phyloP scores from a whole-genome alignment of 2,888 invertebrate genomes.

The Galerucella nymphaeae region DNA sequence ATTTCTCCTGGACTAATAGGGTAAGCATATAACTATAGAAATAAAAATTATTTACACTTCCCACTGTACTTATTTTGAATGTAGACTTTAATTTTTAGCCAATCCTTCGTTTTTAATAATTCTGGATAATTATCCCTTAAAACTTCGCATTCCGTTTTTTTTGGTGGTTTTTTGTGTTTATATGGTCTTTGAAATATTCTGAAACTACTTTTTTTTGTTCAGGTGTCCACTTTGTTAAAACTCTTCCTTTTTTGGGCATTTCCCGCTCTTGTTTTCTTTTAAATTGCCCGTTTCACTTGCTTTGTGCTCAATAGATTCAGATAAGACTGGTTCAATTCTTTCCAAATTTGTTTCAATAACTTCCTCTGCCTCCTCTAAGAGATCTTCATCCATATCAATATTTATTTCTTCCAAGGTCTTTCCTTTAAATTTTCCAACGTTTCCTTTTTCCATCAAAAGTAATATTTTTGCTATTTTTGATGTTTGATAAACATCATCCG shows the following conservation, averaged over 20 bases:
- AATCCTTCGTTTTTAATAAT: slow-evolving; percentile 36
- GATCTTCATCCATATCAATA: slow-evolving; percentile 40
- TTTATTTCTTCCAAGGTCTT: slow-evolving; percentile 44
- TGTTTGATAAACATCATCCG: no score
- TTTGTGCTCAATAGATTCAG: slow-evolving; percentile 1
- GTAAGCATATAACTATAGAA: not conserved
- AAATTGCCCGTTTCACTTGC: slow-evolving; percentile 2
- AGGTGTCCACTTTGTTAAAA: slow-evolving; percentile 8
- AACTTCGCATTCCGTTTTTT: slow-evolving; percentile 34
- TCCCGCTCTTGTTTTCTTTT: not conserved
- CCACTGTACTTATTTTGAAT: slow-evolving; percentile 34
- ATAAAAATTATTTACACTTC: slow-evolving; percentile 4
- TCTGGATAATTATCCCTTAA: slow-evolving; percentile 31
- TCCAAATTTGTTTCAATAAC: slow-evolving; percentile 45
- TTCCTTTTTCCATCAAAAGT: slow-evolving; percentile 40
- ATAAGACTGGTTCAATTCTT: not conserved
- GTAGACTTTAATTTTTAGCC: slow-evolving; percentile 43
- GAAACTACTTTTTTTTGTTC: slow-evolving; percentile 12
- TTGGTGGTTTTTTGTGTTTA: slow-evolving; percentile 5
- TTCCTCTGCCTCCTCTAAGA: slow-evolving; percentile 36
- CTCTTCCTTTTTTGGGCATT: slow-evolving; percentile 1
- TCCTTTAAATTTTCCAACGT: slow-evolving; percentile 42
- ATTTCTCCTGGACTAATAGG: no score
- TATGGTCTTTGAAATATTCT: slow-evolving; percentile 2
- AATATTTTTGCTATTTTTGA: no score